Evolutionary conservation across 2,113 vertebrate genomes (phyloP).

Genomic region (Anas platyrhynchos): DNA sequence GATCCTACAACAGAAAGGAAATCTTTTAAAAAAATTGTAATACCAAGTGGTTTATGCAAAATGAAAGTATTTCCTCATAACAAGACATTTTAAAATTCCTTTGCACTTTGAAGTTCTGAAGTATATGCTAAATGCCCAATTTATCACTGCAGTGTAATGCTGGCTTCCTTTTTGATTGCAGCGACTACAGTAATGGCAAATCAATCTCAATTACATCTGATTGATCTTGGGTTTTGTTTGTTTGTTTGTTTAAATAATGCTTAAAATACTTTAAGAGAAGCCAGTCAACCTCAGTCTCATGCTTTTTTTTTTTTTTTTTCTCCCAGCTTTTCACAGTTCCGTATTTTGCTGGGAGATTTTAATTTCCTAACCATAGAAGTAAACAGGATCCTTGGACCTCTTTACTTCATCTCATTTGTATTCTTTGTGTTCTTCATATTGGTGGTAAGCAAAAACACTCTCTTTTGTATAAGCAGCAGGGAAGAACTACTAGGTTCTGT

Average conservation of each 20-base stretch:
- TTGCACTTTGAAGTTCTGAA: background rate
- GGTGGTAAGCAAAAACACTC: conserved; percentile 68
- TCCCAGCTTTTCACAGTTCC: conserved; percentile 78
- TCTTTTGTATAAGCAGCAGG: background rate
- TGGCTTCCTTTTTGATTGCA: background rate
- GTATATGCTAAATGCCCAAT: fast-evolving
- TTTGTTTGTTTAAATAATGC: background rate
- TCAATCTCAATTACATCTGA: background rate
- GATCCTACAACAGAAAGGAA: background rate
- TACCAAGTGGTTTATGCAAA: background rate
- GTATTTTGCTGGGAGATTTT: conserved; percentile 79
- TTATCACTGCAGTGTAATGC: background rate
- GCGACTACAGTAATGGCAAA: background rate
- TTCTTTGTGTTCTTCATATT: conserved; percentile 79
- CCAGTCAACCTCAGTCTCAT: background rate
- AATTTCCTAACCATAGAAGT: conserved; percentile 74
- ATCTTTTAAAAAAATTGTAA: background rate
- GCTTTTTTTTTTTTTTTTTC: background rate
- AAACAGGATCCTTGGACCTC: conserved; percentile 72
- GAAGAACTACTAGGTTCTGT: background rate
- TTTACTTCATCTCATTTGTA: conserved; percentile 81
- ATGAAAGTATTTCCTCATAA: background rate
- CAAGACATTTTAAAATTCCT: background rate
- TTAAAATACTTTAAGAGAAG: background rate
- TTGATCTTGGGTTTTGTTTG: no score